phyloP scores from a whole-genome alignment of 2,113 vertebrate genomes.

The Anoplopoma fimbria region DNA sequence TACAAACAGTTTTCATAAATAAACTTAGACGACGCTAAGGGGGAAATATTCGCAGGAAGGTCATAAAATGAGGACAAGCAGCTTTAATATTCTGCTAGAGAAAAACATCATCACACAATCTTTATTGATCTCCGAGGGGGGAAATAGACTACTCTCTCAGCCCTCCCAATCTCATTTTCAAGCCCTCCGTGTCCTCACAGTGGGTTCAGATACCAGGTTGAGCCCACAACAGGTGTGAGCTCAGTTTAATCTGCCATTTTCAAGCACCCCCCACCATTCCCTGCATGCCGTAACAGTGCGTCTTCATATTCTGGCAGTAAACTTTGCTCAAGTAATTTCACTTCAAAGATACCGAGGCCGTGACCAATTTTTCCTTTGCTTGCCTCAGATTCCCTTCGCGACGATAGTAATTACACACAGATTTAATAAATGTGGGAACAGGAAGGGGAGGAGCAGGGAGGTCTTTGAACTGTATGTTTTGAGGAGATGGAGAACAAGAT shows the following conservation, averaged over 20 bases:
- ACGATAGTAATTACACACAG: conserved; percentile 71
- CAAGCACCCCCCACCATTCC: too few species aligned
- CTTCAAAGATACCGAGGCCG: conserved; percentile 66
- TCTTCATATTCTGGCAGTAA: conserved; percentile 21
- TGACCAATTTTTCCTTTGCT: conserved; percentile 71
- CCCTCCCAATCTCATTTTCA: neutral
- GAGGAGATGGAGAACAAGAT: conserved; percentile 32
- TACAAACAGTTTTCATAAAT: conserved; percentile 58
- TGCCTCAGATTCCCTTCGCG: conserved; percentile 66
- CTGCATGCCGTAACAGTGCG: rapidly evolving
- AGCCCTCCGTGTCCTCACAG: neutral
- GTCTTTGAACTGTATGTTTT: conserved; percentile 68
- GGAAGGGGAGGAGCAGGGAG: conserved; percentile 49
- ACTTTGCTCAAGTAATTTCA: conserved; percentile 68
- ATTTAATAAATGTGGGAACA: conserved; percentile 78
- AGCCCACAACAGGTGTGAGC: conserved; percentile 10
- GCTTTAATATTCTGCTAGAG: conserved; percentile 1
- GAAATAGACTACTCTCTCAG: neutral
- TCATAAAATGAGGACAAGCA: conserved; percentile 53
- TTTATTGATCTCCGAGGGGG: conserved; percentile 16
- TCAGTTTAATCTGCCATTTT: neutral
- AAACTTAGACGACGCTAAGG: conserved; percentile 40
- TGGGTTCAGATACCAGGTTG: neutral
- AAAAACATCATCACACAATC: conserved; percentile 9
- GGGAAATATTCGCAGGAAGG: conserved; percentile 51